Conservation (phyloP, 1,140 invertebrate species). For the Matsumurasca onukii region DNA sequence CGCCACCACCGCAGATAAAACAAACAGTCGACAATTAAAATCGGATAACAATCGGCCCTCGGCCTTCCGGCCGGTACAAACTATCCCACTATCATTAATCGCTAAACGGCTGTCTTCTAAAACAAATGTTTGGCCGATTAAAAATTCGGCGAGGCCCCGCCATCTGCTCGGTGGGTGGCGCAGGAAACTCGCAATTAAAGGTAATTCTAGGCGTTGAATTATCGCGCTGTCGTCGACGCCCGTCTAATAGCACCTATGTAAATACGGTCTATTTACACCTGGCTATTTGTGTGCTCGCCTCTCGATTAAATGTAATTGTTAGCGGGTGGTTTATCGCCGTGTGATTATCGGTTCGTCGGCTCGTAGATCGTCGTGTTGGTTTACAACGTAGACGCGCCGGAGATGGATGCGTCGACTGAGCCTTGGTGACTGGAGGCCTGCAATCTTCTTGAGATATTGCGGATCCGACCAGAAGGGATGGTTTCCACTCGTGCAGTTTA, state of each 20-base stretch:
- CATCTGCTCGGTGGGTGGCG: conserved; percentile 28
- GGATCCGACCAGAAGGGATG: too few species aligned
- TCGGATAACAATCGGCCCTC: background rate
- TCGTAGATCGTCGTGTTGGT: too few species aligned
- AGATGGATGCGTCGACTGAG: too few species aligned
- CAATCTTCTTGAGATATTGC: too few species aligned
- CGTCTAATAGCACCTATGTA: conserved; percentile 26
- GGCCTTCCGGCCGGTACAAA: background rate
- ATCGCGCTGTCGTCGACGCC: conserved; percentile 22
- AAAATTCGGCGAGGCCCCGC: conserved; percentile 15
- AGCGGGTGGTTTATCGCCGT: too few species aligned
- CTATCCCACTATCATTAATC: conserved; percentile 3
- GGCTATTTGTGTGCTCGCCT: conserved; percentile 16
- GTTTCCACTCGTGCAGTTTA: too few species aligned
- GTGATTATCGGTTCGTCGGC: too few species aligned
- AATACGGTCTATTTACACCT: conserved; percentile 30
- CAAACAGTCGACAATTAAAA: conserved; percentile 9
- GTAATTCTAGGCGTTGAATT: conserved; percentile 25
- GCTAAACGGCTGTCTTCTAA: background rate
- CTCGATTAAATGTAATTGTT: conserved; percentile 10
- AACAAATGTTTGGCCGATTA: conserved; percentile 14
- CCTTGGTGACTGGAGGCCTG: too few species aligned
- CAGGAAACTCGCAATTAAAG: conserved; percentile 25
- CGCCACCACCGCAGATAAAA: background rate
- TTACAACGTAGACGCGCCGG: too few species aligned